phyloP scores from a whole-genome alignment of 2,113 vertebrate species.

The Coregonus clupeaformis region DNA sequence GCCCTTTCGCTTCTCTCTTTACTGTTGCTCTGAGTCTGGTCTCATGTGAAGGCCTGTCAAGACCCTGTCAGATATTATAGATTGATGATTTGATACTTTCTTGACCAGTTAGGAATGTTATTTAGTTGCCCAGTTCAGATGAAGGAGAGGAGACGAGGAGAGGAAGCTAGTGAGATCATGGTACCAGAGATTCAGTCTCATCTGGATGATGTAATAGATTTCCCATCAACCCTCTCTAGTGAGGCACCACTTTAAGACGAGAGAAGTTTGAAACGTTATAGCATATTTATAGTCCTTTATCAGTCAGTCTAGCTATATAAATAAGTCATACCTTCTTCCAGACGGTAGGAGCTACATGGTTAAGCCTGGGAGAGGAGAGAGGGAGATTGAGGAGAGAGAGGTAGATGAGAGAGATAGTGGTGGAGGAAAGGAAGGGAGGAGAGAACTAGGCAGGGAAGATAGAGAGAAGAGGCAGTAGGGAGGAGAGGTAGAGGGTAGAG shows the following conservation, averaged over 20 bases:
- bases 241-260: background rate
- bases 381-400: background rate
- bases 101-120: too few relatives aligned
- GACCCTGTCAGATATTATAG: too few relatives aligned
- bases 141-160: background rate
- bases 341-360: background rate
- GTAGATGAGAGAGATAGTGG: background rate
- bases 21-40: too few relatives aligned
- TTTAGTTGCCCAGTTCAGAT: background rate
- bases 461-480: too few relatives aligned
- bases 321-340: background rate
- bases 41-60: too few relatives aligned
- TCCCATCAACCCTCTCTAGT: too few relatives aligned
- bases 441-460: too few relatives aligned
- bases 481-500: background rate
- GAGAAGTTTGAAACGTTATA: background rate
- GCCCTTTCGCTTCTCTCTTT: too few relatives aligned
- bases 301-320: background rate
- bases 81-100: too few relatives aligned
- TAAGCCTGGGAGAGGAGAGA: background rate
- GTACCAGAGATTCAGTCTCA: background rate
- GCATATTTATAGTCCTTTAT: background rate
- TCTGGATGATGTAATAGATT: too few relatives aligned
- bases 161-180: background rate
- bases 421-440: background rate